Evolutionary conservation across 2,888 invertebrate species (phyloP), one percentile per base, ranked within the genome.

Genomic region (Drosophila pegasa): DNA sequence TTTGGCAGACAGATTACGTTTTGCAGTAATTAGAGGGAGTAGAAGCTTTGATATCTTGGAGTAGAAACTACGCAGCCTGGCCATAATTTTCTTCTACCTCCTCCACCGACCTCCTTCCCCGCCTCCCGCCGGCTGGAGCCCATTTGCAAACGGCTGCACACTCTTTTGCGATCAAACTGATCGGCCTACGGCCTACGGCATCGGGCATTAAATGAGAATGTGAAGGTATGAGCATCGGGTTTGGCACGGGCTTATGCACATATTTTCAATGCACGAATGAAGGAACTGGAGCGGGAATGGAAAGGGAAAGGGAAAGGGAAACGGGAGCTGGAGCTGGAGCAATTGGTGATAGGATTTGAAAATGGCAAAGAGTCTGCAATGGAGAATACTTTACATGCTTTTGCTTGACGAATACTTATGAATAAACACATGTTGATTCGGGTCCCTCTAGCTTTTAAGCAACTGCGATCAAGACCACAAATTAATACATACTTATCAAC

Each of bases 131-230:
- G 6, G 57, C 37, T 56, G 71, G n/a, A 66, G 58, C 73, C 63
- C 81, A 87, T 81, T 80, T 87, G 72, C 72, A 80, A 80, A 78
- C 87, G 83, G 88, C 80, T 80, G 82, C 86, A 89, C 74, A 79
- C 77, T 75, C 78, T 88, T 77, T 77, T 74, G 74, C 87, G 89
- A 91, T 90, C 84, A 89, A 89, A 89, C 90, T 82, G 90, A 91
- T 90, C 88, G 88, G 90, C 90, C 86, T 71, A 64, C 88, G 88
- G 90, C 90, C 86, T 71, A 64, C 74, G 89, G 89, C 87, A 71
- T 43, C 59, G 41, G 45, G 60, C 80, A 78, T 80, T 72, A 80
- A 78, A 79, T 76, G 65, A 87, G 81, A 78, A 90, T 85, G 72
- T 25, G 76, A 50, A 62, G 59, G 73, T 60, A 78, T 59, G 69